These are phyloP conservation scores for Pollachius pollachius DNA, from an alignment of 2,113 vertebrate genomes.

Conservation along the genomic window DNA sequence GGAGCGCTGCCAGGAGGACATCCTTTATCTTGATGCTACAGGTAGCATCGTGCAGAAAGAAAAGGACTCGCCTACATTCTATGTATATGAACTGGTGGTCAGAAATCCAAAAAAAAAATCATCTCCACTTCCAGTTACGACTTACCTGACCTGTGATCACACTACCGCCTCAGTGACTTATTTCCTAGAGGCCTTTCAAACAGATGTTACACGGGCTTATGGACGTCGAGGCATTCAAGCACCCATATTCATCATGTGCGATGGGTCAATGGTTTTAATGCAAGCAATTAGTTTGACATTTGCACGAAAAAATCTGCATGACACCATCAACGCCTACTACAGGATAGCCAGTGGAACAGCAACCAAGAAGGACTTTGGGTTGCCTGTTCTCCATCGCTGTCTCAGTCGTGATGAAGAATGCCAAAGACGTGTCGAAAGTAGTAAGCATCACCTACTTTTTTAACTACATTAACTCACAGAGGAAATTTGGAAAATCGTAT, in stretches of 20 bases:
- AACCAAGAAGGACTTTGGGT: neutral
- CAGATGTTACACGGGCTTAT: neutral
- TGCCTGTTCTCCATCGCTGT: conserved; percentile 18
- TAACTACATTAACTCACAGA: neutral
- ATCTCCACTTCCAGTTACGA: conserved; percentile 15
- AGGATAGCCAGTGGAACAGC: conserved; percentile 1
- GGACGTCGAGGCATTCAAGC: neutral
- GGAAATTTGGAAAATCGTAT: neutral
- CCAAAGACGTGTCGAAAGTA: neutral
- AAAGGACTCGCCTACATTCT: conserved; percentile 13
- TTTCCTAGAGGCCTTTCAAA: neutral
- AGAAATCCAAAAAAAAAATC: neutral
- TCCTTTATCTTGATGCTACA: conserved; percentile 29
- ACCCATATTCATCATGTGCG: conserved; percentile 8
- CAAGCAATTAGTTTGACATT: conserved; percentile 12
- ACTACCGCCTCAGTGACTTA: conserved; percentile 2
- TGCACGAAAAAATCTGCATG: conserved; percentile 1
- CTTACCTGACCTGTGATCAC: conserved; percentile 20
- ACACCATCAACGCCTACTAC: conserved; percentile 7
- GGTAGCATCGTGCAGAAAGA: conserved; percentile 14
- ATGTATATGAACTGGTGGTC: conserved; percentile 23
- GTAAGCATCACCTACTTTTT: neutral
- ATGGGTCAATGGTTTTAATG: conserved; percentile 17
- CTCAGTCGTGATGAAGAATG: conserved; percentile 18
- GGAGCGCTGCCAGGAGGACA: conserved; percentile 13